A percentile compares a stretch with the other conserved stretches of the same genome.
These are phyloP conservation scores for Drosophila littoralis DNA, from an alignment of 1,140 invertebrate genomes.

Conservation along the genomic window DNA sequence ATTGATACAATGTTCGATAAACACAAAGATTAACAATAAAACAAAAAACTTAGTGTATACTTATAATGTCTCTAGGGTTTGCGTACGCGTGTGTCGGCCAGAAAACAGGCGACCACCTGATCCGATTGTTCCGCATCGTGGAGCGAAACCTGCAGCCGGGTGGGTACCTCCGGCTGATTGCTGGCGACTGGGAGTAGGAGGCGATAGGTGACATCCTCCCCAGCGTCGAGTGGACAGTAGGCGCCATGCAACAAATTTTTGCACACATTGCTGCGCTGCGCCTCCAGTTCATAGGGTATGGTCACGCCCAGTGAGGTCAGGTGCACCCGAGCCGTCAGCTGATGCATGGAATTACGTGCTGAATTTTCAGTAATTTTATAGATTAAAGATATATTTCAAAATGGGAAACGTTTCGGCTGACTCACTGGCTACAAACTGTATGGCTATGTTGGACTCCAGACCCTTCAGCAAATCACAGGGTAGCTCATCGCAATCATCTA, in stretches of 20 bases:
- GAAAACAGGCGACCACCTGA: constrained; percentile 60
- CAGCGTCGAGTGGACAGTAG: constrained; percentile 73
- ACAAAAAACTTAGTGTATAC: background rate
- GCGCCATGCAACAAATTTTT: constrained; percentile 65
- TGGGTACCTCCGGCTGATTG: constrained; percentile 67
- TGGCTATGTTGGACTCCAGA: constrained; percentile 52
- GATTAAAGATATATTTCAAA: background rate
- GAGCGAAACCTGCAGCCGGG: constrained; percentile 59
- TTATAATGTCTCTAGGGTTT: constrained; percentile 25
- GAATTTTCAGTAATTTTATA: background rate
- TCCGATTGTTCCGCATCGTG: constrained; percentile 43
- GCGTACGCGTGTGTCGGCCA: constrained; percentile 66
- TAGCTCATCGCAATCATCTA: constrained; percentile 56
- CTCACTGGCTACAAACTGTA: constrained; percentile 80
- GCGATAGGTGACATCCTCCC: constrained; percentile 76
- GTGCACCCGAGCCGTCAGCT: constrained; percentile 54
- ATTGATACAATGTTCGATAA: constrained; percentile 75
- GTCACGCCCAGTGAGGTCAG: constrained; percentile 68
- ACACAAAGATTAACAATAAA: background rate
- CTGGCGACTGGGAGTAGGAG: constrained; percentile 52
- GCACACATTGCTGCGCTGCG: constrained; percentile 62
- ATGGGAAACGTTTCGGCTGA: background rate
- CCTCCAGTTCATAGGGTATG: constrained; percentile 62
- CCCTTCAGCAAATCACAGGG: constrained; percentile 71
- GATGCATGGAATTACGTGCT: constrained; percentile 59